A percentile compares a stretch with the other conserved stretches of the same genome.
Evolutionary conservation across 2,888 invertebrate species (phyloP).

Genomic region (Epirrhoe tristata): DNA sequence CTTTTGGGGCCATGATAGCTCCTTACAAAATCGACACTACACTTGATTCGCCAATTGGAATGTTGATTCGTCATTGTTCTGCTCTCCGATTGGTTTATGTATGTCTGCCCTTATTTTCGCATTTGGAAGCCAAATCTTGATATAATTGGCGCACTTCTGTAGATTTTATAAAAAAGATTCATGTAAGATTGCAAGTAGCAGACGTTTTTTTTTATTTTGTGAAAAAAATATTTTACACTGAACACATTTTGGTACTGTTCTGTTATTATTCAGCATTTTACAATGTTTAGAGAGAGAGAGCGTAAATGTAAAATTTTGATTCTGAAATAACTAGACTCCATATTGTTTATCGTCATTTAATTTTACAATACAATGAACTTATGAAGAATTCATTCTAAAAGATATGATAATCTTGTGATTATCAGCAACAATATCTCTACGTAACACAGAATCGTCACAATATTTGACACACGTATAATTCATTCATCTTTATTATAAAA

Average conservation of each 20-base stretch:
- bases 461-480: conserved; percentile 22
- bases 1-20: conserved; percentile 19
- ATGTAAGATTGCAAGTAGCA: too few species aligned
- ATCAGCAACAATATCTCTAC: not conserved
- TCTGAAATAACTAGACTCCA: too few species aligned
- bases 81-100: conserved; percentile 11
- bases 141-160: not conserved
- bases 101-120: conserved; percentile 4
- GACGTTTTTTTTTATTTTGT: too few species aligned
- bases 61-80: conserved; percentile 17
- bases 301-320: too few species aligned
- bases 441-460: not conserved
- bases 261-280: too few species aligned
- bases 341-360: not conserved
- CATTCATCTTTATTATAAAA: conserved; percentile 31
- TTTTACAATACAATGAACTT: not conserved
- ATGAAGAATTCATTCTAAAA: not conserved
- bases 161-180: not conserved
- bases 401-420: not conserved
- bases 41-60: conserved; percentile 17
- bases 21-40: conserved; percentile 11
- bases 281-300: too few species aligned
- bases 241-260: too few species aligned
- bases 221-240: too few species aligned
- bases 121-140: not conserved